Base-by-base conservation (phyloP, 2,797 vertebrate genomes). In the Amphiprion clarkii region DNA sequence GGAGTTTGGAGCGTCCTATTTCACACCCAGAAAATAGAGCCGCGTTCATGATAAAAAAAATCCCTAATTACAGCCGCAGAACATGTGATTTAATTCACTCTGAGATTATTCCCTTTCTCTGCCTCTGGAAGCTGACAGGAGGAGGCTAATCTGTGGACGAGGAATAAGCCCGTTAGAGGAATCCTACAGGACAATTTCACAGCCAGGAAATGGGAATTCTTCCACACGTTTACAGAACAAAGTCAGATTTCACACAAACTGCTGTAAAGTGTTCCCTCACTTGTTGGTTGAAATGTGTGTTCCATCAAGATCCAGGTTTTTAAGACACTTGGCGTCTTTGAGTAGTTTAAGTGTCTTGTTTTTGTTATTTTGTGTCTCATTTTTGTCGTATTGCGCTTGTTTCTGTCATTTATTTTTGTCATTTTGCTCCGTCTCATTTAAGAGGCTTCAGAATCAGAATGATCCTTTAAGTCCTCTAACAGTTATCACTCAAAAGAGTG, bases 81-180 rank as follows among this genome's bases (percentile, higher is more conserved):
- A 82, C 76, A 67, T 71, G 76, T 44, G 62, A 83, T 83, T 85
- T 81, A 80, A 87, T 74, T 79, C 80, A 71, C 66, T 44, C 64
- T 61, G 67, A 78, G 82, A 78, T 82, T 84, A 82, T 82, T 74
- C 72, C 58, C 46, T 63, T 78, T 74, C 60, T 65, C 63, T 63
- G 60, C 46, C 46, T 65, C 61, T 58, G 36, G 25, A 62, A 66
- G 55, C 61, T 21, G 63, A 71, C 48, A 39, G 74, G 42, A 71
- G 75, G 64, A 67, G 68, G 40, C 79, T 80, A 81, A 80, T 83
- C 85, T 76, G 59, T 4, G 75, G 57, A 69, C 48, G 67, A 72
- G 81, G 66, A 59, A 1, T 85, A 81, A 88, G 66, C 86, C 69
- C 46, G 78, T 88, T 83, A 85, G 39, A 71, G 74, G 73, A 83